phyloP scores from a whole-genome alignment of 53 echinoderm and acorn worm genomes.

The Glandiceps talaboti region DNA sequence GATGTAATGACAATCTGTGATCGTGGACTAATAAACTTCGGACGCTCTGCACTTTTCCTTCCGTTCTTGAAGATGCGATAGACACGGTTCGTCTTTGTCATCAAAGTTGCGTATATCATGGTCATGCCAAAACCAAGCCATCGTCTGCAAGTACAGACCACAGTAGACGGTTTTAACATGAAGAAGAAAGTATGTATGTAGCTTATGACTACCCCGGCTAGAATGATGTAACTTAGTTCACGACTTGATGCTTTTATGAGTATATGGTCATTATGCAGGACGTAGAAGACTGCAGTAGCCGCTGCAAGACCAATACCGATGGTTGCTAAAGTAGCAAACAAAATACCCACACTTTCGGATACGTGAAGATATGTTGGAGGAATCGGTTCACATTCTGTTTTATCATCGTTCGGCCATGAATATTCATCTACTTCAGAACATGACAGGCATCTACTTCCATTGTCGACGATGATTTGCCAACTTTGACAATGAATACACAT shows the following conservation, averaged over 20 bases:
- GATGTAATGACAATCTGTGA: constrained; percentile 36
- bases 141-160: constrained; percentile 23
- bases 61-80: constrained; percentile 79
- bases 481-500: constrained; percentile 46
- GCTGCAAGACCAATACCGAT: constrained; percentile 35
- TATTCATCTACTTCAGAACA: constrained; percentile 39
- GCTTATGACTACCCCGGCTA: constrained; percentile 52
- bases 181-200: constrained; percentile 46
- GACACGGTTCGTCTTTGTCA: constrained; percentile 73
- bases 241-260: constrained; percentile 87
- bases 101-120: constrained; percentile 75
- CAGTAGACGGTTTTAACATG: constrained; percentile 27
- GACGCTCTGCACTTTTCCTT: constrained; percentile 64
- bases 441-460: constrained; percentile 49
- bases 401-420: constrained; percentile 53
- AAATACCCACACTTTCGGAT: constrained; percentile 32
- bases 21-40: constrained; percentile 69
- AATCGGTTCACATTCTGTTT: constrained; percentile 32
- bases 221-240: constrained; percentile 84
- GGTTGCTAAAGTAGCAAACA: constrained; percentile 30
- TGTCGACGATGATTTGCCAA: constrained; percentile 51
- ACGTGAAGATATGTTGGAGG: constrained; percentile 24
- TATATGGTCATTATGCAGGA: constrained; percentile 58
- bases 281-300: constrained; percentile 35
- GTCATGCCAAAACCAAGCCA: constrained; percentile 39